Evolutionary conservation across 64 coral and sea anemone genomes (phyloP).

Genomic region (Actinia tenebrosa): DNA sequence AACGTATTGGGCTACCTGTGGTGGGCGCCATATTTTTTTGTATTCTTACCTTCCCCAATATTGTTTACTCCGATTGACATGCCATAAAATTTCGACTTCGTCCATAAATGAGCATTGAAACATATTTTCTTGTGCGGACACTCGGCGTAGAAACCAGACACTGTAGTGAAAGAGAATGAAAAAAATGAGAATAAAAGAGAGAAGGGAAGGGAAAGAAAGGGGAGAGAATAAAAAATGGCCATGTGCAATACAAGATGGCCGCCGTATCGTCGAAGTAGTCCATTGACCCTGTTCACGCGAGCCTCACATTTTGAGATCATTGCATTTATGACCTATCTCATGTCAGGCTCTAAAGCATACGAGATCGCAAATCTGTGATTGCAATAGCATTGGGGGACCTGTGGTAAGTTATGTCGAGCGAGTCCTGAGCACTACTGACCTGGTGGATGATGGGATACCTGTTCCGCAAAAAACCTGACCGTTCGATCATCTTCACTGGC

Average conservation of each 20-base stretch:
- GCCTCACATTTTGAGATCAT: no score
- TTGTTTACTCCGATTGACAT: conserved; percentile 98
- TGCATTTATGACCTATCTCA: no score
- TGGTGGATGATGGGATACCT: conserved; percentile 97
- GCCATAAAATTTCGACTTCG: conserved; percentile 96
- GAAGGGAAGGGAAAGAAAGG: neutral
- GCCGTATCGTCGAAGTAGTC: no score
- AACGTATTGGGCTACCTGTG: neutral
- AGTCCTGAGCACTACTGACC: conserved; percentile 37
- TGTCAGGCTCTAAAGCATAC: no score
- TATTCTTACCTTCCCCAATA: conserved; percentile 76
- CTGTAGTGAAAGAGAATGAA: conserved; percentile 49
- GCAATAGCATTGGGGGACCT: neutral
- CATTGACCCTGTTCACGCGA: no score
- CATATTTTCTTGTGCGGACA: conserved; percentile 89
- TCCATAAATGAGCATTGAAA: conserved; percentile 95
- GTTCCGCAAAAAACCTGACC: conserved; percentile 80
- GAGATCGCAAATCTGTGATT: no score
- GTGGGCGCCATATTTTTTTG: neutral
- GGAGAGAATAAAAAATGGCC: no score
- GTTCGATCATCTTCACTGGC: conserved; percentile 44
- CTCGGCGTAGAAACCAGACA: conserved; percentile 98
- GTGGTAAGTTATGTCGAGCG: neutral
- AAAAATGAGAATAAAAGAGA: neutral
- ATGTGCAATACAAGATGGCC: no score